phyloP scores from a whole-genome alignment of 1,140 invertebrate genomes.

The Brevipalpus yothersi region DNA sequence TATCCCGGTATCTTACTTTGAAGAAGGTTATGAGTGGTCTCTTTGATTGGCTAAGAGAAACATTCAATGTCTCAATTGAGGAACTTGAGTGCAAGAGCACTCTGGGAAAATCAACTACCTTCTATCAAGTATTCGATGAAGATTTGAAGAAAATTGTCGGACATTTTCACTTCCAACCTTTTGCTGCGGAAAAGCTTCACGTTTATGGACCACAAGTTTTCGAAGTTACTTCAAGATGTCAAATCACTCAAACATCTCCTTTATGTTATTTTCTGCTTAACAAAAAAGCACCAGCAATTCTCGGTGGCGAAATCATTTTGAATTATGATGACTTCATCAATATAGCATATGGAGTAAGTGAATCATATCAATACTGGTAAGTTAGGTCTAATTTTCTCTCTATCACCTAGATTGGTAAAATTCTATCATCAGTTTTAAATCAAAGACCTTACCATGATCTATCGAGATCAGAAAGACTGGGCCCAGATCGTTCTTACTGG shows the following conservation, averaged over 20 bases:
- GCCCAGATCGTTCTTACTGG: not conserved
- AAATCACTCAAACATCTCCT: not conserved
- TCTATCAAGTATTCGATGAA: too few relatives aligned
- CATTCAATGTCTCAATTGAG: too few relatives aligned
- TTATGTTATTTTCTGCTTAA: not conserved
- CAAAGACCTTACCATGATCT: not conserved
- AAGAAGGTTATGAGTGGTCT: slow-evolving; percentile 45
- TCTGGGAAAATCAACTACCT: too few relatives aligned
- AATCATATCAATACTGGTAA: too few relatives aligned
- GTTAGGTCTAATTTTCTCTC: not conserved
- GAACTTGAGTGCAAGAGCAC: too few relatives aligned
- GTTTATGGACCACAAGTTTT: not conserved
- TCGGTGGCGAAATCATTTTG: too few relatives aligned
- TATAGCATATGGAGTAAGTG: too few relatives aligned
- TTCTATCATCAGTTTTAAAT: not conserved
- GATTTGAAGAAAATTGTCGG: not conserved
- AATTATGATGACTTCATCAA: too few relatives aligned
- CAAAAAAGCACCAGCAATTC: not conserved
- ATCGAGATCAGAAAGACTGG: not conserved
- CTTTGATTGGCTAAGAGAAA: slow-evolving; percentile 24
- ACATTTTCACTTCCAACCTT: not conserved
- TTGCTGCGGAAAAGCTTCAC: not conserved
- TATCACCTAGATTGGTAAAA: not conserved
- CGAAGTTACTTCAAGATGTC: not conserved
- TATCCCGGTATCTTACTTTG: slow-evolving; percentile 58